Conservation (phyloP, 1,140 invertebrate genomes). For the Hestina assimilis region DNA sequence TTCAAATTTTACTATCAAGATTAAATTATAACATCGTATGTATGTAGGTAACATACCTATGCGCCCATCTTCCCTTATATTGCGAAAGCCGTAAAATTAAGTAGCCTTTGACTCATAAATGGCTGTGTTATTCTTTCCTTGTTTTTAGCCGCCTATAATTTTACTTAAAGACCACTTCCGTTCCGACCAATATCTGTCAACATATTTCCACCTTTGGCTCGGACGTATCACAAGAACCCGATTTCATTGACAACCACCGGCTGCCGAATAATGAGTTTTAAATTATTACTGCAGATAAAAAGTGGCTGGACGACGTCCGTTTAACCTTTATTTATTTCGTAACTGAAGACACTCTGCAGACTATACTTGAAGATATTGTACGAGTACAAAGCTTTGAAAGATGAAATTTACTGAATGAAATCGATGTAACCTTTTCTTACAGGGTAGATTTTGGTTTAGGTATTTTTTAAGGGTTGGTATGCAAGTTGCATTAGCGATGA, state of each 20-base stretch:
- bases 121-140: constrained; percentile 68
- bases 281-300: constrained; percentile 75
- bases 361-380: constrained; percentile 20
- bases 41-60: constrained; percentile 14
- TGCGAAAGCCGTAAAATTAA: constrained; percentile 51
- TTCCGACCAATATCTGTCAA: constrained; percentile 74
- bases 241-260: constrained; percentile 71
- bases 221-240: constrained; percentile 75
- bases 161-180: constrained; percentile 73
- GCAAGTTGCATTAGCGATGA: constrained; percentile 27
- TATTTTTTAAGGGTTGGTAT: constrained; percentile 15
- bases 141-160: constrained; percentile 72
- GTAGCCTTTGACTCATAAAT: constrained; percentile 62
- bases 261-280: constrained; percentile 73
- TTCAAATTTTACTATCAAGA: neutral
- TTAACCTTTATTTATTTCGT: constrained; percentile 68
- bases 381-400: neutral
- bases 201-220: constrained; percentile 72
- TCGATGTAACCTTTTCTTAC: constrained; percentile 2
- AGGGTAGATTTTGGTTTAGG: constrained; percentile 15
- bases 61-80: constrained; percentile 26
- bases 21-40: neutral
- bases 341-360: constrained; percentile 51
- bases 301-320: constrained; percentile 51
- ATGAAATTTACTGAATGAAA: neutral